Evolutionary conservation across 2,797 vertebrate species (phyloP), one percentile per base, ranked within the genome.

Genomic region (Channallabes apus): DNA sequence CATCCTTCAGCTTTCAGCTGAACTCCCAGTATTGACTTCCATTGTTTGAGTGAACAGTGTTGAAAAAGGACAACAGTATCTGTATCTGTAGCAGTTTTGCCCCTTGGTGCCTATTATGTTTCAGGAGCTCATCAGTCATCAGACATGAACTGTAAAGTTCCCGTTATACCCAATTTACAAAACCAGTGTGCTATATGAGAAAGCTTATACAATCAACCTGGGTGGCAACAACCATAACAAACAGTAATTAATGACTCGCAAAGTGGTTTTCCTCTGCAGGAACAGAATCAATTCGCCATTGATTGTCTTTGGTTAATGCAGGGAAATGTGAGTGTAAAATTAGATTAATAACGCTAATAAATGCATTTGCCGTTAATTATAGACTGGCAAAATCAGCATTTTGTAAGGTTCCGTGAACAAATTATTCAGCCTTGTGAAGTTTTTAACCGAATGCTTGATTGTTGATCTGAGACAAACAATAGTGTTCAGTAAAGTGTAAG

Each of bases 341-440:
- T 67, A 81, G 68, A 84, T 87, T 84, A 87, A 87, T 81, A 84
- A 84, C 18, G n/a, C 59, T 75, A 86, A 80, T 17, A 41, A 87
- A 87, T 78, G 79, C 58, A 86, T 87, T 83, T 87, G 80, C 83
- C 82, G 85, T 87, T 87, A 87, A 85, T 87, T 87, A 86, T 73
- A 77, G 76, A 83, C 82, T 27, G 12, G 76, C 84, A 20, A 85
- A 77, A 77, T 88, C 85, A 88, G 87, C 89, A 85, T 88, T 64
- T 87, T 87, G 61, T 87, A 64, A 84, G 84, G 81, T 71, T 82
- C 78, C 56, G 6, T 86, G 85, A 87, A 82, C 84, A 84, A 87
- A 88, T 85, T 77, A 58, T 77, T 84, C 84, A 72, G 62, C 75
- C 38, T 11, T 83, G 75, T 58, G 76, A 73, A 83, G 15, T 14